These are phyloP conservation scores for Cygnus atratus DNA, from an alignment of 2,113 vertebrate genomes.

Conservation along the genomic window DNA sequence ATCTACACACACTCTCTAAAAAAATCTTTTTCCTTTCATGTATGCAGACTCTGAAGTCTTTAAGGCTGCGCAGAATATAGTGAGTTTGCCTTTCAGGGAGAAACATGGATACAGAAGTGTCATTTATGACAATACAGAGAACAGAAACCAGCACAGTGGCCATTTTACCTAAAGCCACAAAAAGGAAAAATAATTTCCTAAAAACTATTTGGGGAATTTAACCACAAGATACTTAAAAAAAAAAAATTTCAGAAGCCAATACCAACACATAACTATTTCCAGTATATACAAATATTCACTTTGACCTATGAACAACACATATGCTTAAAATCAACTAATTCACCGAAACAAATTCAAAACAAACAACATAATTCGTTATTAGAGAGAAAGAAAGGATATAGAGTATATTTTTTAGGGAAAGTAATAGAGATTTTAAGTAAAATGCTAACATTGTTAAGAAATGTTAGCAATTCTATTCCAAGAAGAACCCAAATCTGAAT, in stretches of 20 bases:
- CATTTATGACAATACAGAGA: neutral
- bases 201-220: neutral
- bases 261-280: neutral
- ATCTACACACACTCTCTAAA: neutral
- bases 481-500: neutral
- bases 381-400: neutral
- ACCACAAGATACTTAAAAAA: neutral
- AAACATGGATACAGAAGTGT: neutral
- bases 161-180: neutral
- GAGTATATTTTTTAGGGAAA: neutral
- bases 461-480: neutral
- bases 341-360: neutral
- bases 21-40: neutral
- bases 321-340: neutral
- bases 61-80: neutral
- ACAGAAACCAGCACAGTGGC: neutral
- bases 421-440: neutral
- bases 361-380: neutral
- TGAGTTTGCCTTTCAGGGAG: neutral
- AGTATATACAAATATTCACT: neutral
- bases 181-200: neutral
- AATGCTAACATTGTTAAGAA: neutral
- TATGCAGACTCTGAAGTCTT: neutral
- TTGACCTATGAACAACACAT: neutral
- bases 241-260: neutral